Base-by-base conservation (phyloP, 2,113 vertebrate species). In the Sebastes fasciatus region DNA sequence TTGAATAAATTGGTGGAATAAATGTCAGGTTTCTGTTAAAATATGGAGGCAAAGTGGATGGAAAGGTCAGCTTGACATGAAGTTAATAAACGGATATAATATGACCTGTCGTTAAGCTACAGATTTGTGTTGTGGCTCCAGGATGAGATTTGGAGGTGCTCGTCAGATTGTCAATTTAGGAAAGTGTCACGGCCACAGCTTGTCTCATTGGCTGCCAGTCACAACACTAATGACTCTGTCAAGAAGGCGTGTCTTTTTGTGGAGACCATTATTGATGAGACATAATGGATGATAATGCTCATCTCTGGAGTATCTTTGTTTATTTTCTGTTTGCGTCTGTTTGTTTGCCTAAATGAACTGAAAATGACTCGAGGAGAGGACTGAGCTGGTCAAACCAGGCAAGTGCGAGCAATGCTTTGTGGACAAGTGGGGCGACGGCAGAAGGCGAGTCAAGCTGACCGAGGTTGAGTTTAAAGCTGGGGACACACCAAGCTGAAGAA, bases 1-100 rank as follows among this genome's bases (percentile, higher is more conserved):
- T 19, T 63, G 48, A 83, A 81, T 42, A 58, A 51, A 71, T 21
- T 46, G 43, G 21, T 69, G 49, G 13, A 82, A 66, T 70, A 71
- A 84, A 75, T 62, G 64, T 86, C 84, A 88, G 66, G 83, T 89
- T 65, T 83, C 76, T 63, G 83, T 88, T 23, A 67, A 4, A 86
- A 76, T 57, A 80, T 13, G 42, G 13, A 45, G 34, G 34, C 34
- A 34, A 34, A 34, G 34, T 34, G 34, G 34, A 71, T 5, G n/a
- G 43, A 88, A 89, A 88, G 76, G 82, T 77, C 76, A 89, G 1
- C 14, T 57, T 72, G 49, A 80, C 73, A 70, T 83, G 3, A 68
- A 69, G 10, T 69, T 69, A 9, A 63, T 46, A 67, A 45, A 45
- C 34, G 26, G 55, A 61, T 80, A 17, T 60, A 54, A 77, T 46